These are phyloP conservation scores for Spodoptera littoralis DNA, from an alignment of 2,888 invertebrate genomes.

Conservation along the genomic window DNA sequence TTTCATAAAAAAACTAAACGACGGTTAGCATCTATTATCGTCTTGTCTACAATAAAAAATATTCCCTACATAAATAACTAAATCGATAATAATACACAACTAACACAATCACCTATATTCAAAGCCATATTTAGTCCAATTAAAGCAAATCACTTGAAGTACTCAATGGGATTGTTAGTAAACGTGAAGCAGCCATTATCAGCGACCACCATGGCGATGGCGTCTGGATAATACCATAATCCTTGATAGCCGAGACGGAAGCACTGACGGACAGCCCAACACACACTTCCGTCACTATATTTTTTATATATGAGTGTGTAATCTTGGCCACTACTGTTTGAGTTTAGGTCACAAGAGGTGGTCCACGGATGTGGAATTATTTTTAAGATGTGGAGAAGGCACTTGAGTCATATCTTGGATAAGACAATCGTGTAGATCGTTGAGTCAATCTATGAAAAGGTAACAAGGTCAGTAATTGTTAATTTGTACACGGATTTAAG, in stretches of 20 bases:
- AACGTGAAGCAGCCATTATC: conserved; percentile 62
- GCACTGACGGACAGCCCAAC: conserved; percentile 68
- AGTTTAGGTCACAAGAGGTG: conserved; percentile 52
- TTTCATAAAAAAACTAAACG: too few species aligned
- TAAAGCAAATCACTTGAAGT: conserved; percentile 11
- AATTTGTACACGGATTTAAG: too few species aligned
- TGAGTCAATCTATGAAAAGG: too few species aligned
- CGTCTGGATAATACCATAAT: conserved; percentile 83
- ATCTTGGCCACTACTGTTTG: conserved; percentile 13
- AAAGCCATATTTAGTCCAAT: conserved; percentile 26
- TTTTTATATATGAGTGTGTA: conserved; percentile 29
- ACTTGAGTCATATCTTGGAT: conserved; percentile 11
- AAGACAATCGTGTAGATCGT: too few species aligned
- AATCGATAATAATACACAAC: not conserved
- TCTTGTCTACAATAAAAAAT: too few species aligned
- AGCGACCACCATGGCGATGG: conserved; percentile 75
- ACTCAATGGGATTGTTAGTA: conserved; percentile 60
- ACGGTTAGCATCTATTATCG: too few species aligned
- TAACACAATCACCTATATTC: not conserved
- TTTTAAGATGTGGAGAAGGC: conserved; percentile 4
- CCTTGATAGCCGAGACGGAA: conserved; percentile 77
- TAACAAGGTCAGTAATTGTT: too few species aligned
- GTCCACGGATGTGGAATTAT: conserved; percentile 41
- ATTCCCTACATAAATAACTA: too few species aligned
- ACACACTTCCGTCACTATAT: conserved; percentile 69